Base-by-base conservation (phyloP, 2,797 vertebrate species). In the Myripristis jacobus region DNA sequence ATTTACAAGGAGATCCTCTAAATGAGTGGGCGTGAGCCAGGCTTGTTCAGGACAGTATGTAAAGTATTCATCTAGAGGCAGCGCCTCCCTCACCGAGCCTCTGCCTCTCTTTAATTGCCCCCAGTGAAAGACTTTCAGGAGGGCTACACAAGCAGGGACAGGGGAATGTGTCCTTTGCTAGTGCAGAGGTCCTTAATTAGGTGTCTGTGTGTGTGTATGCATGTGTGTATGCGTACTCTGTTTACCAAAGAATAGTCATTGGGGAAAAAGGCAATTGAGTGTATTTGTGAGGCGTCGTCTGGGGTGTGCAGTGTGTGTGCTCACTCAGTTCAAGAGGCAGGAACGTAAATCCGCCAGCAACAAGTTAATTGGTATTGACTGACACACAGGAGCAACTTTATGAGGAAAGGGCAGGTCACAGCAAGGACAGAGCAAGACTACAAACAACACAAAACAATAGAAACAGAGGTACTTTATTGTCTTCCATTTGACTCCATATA, bases 21-120 rank as follows among this genome's bases (percentile, higher is more conserved):
- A 68, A 69, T 63, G 38, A 69, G 73, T 50, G 53, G 59, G 73
- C 18, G 73, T 58, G 46, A 22, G 44, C 59, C n/a, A 11, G 50
- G 52, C 48, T 54, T 55, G 51, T 62, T 56, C 58, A 69, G 66
- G 29, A 50, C 46, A 58, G 54, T 55, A 50, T 34, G 27, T 55
- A 41, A 29, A 57, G 73, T 63, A 51, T 52, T 55, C 27, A 78
- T 71, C 55, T 47, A 54, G 7, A 47, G 46, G 4, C 57, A 0
- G 25, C 53, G 41, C 69, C 48, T 31, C 57, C 55, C 21, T 52
- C 62, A 51, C 0, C 21, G 8, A 50, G 13, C 56, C 52, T 19
- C 54, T 46, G 57, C 18, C 16, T 62, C 10, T 44, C 53, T 75
- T 77, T 78, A 79, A 67, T 55, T 66, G 48, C 66, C 63, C 53